phyloP scores from a whole-genome alignment of 1,140 invertebrate species.

The Drosophila pandora region DNA sequence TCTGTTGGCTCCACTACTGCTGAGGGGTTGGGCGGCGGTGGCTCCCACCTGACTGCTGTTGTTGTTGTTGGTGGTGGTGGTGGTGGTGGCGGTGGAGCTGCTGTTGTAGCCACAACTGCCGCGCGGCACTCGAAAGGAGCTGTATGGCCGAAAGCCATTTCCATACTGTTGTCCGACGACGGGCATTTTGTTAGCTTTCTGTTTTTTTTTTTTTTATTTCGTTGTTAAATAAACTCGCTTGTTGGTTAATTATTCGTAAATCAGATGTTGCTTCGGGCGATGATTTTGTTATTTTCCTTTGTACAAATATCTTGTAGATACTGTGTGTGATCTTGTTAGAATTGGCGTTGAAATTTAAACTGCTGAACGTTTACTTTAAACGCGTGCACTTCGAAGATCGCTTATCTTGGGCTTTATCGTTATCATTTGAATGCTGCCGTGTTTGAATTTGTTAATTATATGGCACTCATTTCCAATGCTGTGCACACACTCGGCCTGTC shows the following conservation, averaged over 20 bases:
- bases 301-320: neutral
- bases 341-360: slow-evolving; percentile 73
- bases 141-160: slow-evolving; percentile 77
- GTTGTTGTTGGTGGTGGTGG: slow-evolving; percentile 14
- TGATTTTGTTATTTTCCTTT: slow-evolving; percentile 18
- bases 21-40: slow-evolving; percentile 42
- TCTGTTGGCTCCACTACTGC: slow-evolving; percentile 46
- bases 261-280: slow-evolving; percentile 26
- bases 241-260: slow-evolving; percentile 57
- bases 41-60: slow-evolving; percentile 30
- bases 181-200: slow-evolving; percentile 77
- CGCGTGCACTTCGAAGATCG: slow-evolving; percentile 60
- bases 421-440: slow-evolving; percentile 54
- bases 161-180: slow-evolving; percentile 79
- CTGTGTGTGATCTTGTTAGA: slow-evolving; percentile 25
- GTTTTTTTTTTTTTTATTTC: slow-evolving; percentile 33
- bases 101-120: slow-evolving; percentile 56
- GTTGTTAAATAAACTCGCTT: slow-evolving; percentile 36
- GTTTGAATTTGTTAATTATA: slow-evolving; percentile 29
- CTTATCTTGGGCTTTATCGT: slow-evolving; percentile 52
- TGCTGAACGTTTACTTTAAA: slow-evolving; percentile 68
- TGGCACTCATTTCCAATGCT: slow-evolving; percentile 65
- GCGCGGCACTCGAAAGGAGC: slow-evolving; percentile 79
- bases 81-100: slow-evolving; percentile 30
- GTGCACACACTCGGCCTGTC: slow-evolving; percentile 56